Conservation (phyloP, 2,797 vertebrate species). For the Gobio occitaniae region DNA sequence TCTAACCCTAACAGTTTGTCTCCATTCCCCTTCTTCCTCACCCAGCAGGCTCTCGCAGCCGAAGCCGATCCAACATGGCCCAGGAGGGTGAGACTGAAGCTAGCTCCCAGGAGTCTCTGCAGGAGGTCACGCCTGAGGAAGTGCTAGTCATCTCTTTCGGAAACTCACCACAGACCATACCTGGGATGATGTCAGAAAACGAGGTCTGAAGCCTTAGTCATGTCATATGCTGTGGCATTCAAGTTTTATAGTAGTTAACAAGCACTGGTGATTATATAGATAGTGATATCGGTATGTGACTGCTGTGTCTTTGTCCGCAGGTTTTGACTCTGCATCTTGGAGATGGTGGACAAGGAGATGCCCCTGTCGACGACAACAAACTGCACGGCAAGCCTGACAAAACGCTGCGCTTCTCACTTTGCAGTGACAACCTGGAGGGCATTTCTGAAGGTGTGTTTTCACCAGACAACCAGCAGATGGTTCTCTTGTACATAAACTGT, state of each 20-base stretch:
- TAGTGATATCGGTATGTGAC: neutral
- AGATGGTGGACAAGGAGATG: conserved; percentile 90
- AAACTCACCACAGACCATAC: conserved; percentile 89
- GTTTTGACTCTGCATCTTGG: conserved; percentile 95
- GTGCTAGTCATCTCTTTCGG: conserved; percentile 96
- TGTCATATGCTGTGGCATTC: neutral
- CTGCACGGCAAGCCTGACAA: conserved; percentile 99
- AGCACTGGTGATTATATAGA: neutral
- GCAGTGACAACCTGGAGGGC: conserved; percentile 99
- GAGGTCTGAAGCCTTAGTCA: conserved; percentile 82
- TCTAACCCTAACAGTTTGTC: conserved; percentile 4
- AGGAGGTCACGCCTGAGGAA: conserved; percentile 92
- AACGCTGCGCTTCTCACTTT: conserved; percentile 98
- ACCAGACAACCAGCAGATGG: conserved; percentile 42
- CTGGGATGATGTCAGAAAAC: conserved; percentile 99
- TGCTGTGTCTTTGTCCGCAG: conserved; percentile 68
- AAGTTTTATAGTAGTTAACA: neutral
- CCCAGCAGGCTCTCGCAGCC: conserved; percentile 88
- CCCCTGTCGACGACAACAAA: conserved; percentile 92
- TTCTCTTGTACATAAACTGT: conserved; percentile 33
- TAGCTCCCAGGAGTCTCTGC: conserved; percentile 88
- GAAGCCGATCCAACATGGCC: conserved; percentile 91
- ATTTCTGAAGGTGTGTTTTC: conserved; percentile 94
- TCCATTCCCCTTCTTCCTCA: conserved; percentile 10
- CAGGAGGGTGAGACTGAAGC: conserved; percentile 92